Evolutionary conservation across 1,140 invertebrate species (phyloP), one percentile per base, ranked within the genome.

Genomic region (Habropoda laboriosa): DNA sequence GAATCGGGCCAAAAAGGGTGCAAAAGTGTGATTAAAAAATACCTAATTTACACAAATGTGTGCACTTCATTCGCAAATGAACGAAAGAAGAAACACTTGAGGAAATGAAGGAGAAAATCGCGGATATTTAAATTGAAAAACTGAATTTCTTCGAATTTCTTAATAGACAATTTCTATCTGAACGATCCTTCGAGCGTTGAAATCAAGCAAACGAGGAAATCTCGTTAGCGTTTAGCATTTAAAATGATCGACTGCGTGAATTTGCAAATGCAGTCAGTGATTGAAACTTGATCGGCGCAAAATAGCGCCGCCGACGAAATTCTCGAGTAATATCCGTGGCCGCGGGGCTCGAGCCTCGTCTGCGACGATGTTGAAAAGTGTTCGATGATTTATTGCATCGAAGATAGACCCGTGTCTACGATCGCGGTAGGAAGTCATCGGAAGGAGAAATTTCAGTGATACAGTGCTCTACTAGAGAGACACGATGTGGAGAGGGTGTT

Each of bases 291-390:
- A 45, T 38, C 42, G 40, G 16, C 13, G 40, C 2, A 53, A 47
- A 83, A 27, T 58, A 27, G 10, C 49, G 49, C n/a, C 35, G 55
- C 45, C 45, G 81, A 76, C 68, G 51, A 72, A 83, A 82, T 84
- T 84, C 81, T 67, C 35, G 80, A 83, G 76, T 76, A 85, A 85
- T 77, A 80, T 81, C 72, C 82, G 67, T 72, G 60, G n/a, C 66
- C 76, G 47, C 18, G n/a, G 40, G 82, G 13, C 38, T n/a, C 49
- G 10, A n/a, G n/a, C n/a, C n/a, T n/a, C n/a, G 3, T 5, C 10
- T 5, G 13, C 71, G 45, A 35, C 61, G 71, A 76, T 42, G 61
- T 27, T 68, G 82, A 81, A 73, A 85, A 76, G 78, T 67, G 53
- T 35, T 32, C 68, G 68, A 84, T 85, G 83, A 85, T 85, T 85